These are phyloP conservation scores for Gymnocephalus cernua DNA, from an alignment of 2,113 vertebrate genomes.

Conservation along the genomic window DNA sequence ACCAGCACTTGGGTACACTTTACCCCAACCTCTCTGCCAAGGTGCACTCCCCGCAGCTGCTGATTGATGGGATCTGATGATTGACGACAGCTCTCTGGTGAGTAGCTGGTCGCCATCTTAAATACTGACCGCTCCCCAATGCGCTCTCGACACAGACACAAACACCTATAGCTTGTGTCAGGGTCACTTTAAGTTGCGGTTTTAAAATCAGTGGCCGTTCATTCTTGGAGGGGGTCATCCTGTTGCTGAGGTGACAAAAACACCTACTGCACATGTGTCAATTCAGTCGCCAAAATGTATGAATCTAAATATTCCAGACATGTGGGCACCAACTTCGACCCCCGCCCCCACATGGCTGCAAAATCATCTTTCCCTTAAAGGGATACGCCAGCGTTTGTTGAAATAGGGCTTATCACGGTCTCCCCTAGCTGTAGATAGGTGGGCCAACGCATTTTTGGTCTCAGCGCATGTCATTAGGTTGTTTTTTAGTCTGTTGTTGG, in stretches of 20 bases:
- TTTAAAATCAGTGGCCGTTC: background rate
- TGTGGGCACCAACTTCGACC: background rate
- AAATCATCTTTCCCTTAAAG: background rate
- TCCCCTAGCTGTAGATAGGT: too few species aligned
- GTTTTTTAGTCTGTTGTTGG: too few species aligned
- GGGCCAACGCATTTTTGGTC: too few species aligned
- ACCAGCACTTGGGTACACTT: conserved; percentile 11
- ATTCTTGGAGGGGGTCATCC: background rate
- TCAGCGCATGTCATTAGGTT: too few species aligned
- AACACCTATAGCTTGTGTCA: background rate
- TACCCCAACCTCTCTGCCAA: conserved; percentile 12
- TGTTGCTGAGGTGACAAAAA: conserved; percentile 7
- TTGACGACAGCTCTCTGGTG: conserved; percentile 34
- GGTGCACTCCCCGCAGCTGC: conserved; percentile 8
- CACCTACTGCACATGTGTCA: background rate
- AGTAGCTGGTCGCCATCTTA: conserved; percentile 30
- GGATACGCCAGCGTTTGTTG: too few species aligned
- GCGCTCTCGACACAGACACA: background rate
- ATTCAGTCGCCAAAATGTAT: background rate
- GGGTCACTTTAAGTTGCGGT: conserved; percentile 7
- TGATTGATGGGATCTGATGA: conserved; percentile 48
- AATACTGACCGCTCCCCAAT: background rate
- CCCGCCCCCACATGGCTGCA: background rate
- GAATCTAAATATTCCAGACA: background rate
- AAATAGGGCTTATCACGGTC: too few species aligned